Evolutionary conservation across 2,113 vertebrate genomes (phyloP).

Genomic region (Terrapene triunguis): DNA sequence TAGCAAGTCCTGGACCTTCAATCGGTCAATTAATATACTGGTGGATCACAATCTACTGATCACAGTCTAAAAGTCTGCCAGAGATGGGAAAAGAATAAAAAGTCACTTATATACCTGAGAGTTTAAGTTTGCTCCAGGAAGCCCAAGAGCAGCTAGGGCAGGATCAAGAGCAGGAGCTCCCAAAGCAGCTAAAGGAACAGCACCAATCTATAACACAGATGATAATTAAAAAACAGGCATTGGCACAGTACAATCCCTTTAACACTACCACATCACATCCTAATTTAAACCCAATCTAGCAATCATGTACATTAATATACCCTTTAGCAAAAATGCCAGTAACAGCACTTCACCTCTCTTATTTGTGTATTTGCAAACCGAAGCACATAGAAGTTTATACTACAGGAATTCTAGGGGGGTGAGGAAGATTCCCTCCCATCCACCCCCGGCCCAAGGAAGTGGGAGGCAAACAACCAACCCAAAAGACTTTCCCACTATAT

Average conservation of each 20-base stretch:
- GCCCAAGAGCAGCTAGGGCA: constrained; percentile 94
- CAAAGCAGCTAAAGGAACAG: constrained; percentile 90
- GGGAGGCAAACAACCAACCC: too few species aligned
- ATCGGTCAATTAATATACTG: neutral
- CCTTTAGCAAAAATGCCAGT: neutral
- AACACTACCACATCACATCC: neutral
- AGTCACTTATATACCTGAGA: constrained; percentile 84
- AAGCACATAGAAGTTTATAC: neutral
- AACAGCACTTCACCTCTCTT: neutral
- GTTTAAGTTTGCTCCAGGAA: constrained; percentile 93
- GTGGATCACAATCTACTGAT: rapidly evolving
- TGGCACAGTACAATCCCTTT: neutral
- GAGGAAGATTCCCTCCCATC: too few species aligned
- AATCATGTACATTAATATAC: neutral
- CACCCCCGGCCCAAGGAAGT: too few species aligned
- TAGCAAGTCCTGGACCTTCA: neutral
- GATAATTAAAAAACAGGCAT: neutral
- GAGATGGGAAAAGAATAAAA: neutral
- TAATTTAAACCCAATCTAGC: neutral
- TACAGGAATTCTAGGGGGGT: neutral
- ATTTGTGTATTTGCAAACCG: neutral
- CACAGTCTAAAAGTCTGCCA: rapidly evolving
- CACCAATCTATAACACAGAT: constrained; percentile 89
- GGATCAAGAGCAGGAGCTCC: constrained; percentile 94
- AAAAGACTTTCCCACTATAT: neutral